These are phyloP conservation scores for Norana najaformis DNA, from an alignment of 2,888 invertebrate species.

Conservation along the genomic window DNA sequence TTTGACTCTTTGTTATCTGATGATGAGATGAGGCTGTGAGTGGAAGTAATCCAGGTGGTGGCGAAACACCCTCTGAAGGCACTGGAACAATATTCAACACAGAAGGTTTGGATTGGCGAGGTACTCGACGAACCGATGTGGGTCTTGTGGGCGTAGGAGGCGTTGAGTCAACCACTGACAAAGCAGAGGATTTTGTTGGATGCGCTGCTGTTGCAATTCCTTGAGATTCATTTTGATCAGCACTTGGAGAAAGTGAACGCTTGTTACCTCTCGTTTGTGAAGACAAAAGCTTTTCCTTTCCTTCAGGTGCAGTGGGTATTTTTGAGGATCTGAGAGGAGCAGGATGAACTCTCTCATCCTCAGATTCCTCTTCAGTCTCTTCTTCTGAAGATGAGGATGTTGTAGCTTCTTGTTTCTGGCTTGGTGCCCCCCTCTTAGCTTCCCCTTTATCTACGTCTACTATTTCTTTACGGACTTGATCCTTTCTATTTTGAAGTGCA, in stretches of 20 bases:
- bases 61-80: background rate
- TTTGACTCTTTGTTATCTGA: background rate
- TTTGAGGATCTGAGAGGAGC: background rate
- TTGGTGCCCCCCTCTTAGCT: background rate
- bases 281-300: background rate
- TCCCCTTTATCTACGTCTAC: background rate
- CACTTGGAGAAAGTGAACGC: background rate
- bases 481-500: background rate
- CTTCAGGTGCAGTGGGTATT: background rate
- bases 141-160: background rate
- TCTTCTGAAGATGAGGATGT: background rate
- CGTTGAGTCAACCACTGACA: background rate
- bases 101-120: background rate
- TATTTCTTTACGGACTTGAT: background rate
- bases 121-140: background rate
- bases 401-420: background rate
- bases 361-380: background rate
- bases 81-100: background rate
- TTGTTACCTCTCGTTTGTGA: background rate
- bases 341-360: background rate
- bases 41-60: slow-evolving; percentile 16
- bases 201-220: background rate
- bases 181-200: background rate
- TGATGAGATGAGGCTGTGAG: slow-evolving; percentile 9
- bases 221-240: background rate